phyloP scores from a whole-genome alignment of 2,888 invertebrate species.

The Euproctis similis region DNA sequence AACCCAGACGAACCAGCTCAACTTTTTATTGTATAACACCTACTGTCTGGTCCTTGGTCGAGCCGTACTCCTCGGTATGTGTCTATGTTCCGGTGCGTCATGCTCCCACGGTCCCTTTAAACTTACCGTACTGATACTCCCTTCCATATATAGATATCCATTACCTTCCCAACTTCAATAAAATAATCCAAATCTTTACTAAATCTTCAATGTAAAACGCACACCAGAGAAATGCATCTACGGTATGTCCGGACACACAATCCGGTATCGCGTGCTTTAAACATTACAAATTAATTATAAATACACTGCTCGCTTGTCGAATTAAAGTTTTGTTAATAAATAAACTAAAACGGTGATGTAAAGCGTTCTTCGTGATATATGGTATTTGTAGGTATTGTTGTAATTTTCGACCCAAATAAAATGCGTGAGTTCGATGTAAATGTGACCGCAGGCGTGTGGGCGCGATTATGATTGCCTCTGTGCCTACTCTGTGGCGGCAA shows the following conservation, averaged over 20 bases:
- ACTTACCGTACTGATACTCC: slow-evolving; percentile 8
- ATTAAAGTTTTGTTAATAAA: background rate
- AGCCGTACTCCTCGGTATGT: slow-evolving; percentile 23
- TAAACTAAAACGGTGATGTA: slow-evolving; percentile 13
- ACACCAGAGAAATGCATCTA: slow-evolving; percentile 18
- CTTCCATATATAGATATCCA: slow-evolving; percentile 18
- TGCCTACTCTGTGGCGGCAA: no score
- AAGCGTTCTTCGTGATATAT: background rate
- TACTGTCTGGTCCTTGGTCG: no score
- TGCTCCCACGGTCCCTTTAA: slow-evolving; percentile 25
- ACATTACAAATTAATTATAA: slow-evolving; percentile 1
- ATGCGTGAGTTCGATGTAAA: slow-evolving; percentile 13
- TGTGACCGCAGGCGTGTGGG: slow-evolving; percentile 26
- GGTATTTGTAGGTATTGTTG: slow-evolving; percentile 1
- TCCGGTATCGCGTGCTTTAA: slow-evolving; percentile 2
- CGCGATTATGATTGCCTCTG: no score
- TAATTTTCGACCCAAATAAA: slow-evolving; percentile 14
- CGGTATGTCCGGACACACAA: slow-evolving; percentile 34
- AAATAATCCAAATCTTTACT: background rate
- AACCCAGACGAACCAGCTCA: no score
- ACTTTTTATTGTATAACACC: no score
- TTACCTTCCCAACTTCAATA: slow-evolving; percentile 5
- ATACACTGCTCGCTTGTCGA: slow-evolving; percentile 14
- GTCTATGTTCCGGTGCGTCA: slow-evolving; percentile 32
- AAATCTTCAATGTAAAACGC: slow-evolving; percentile 10